These are phyloP conservation scores for Aleiodes testaceus DNA, from an alignment of 2,888 invertebrate species.

Conservation along the genomic window DNA sequence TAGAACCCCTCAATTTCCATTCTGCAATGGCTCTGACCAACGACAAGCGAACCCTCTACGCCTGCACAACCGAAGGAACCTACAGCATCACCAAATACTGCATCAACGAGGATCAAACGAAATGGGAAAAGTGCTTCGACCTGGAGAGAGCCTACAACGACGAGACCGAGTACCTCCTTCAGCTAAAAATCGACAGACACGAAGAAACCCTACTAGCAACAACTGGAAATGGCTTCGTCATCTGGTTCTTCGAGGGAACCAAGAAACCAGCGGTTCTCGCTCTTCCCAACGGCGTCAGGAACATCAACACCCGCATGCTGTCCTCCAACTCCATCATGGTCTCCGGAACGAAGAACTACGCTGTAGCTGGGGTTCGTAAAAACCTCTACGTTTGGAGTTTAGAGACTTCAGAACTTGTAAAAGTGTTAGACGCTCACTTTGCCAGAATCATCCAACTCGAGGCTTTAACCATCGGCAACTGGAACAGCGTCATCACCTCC, in stretches of 20 bases:
- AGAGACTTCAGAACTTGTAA: constrained; percentile 85
- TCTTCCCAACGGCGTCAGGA: constrained; percentile 90
- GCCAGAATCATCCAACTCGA: constrained; percentile 95
- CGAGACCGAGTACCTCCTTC: constrained; percentile 83
- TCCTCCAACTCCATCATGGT: constrained; percentile 94
- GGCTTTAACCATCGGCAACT: constrained; percentile 88
- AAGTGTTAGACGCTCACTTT: constrained; percentile 96
- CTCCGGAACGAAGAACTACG: constrained; percentile 91
- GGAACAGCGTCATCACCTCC: constrained; percentile 96
- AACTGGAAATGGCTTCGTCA: constrained; percentile 87
- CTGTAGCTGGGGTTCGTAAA: constrained; percentile 96
- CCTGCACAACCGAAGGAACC: constrained; percentile 80
- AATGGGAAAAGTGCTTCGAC: constrained; percentile 79
- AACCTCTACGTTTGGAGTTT: constrained; percentile 96
- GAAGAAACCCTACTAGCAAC: constrained; percentile 88
- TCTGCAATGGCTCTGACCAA: constrained; percentile 83
- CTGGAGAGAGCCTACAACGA: constrained; percentile 82
- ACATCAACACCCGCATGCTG: constrained; percentile 93
- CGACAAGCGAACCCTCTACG: constrained; percentile 79
- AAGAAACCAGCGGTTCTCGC: constrained; percentile 79
- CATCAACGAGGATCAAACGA: constrained; percentile 72
- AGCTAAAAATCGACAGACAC: constrained; percentile 87
- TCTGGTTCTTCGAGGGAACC: constrained; percentile 82
- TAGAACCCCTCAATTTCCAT: constrained; percentile 77
- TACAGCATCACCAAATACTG: constrained; percentile 75